phyloP scores from a whole-genome alignment of 2,888 invertebrate species.

The Pimpla rufipes region DNA sequence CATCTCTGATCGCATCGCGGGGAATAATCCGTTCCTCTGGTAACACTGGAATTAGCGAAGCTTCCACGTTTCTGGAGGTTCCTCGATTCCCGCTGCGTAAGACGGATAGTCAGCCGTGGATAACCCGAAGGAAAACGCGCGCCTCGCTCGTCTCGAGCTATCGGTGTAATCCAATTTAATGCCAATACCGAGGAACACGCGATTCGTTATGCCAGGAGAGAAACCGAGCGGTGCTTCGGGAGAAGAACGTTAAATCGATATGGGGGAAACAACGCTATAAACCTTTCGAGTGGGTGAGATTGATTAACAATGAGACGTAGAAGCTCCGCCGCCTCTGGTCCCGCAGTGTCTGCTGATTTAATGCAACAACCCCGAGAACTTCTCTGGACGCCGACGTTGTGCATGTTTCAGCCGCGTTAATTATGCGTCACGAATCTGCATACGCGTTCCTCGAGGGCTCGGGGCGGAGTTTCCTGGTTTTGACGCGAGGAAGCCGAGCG shows the following conservation, averaged over 20 bases:
- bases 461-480: no score
- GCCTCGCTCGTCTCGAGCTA: slow-evolving; percentile 4
- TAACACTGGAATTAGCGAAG: not conserved
- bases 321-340: slow-evolving; percentile 14
- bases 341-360: slow-evolving; percentile 44
- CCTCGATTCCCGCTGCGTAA: slow-evolving; percentile 1
- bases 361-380: not conserved
- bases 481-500: no score
- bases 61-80: not conserved
- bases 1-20: slow-evolving; percentile 11
- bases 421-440: no score
- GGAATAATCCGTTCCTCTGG: not conserved
- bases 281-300: slow-evolving; percentile 32
- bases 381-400: no score
- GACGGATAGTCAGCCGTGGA: not conserved
- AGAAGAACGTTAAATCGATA: slow-evolving; percentile 12
- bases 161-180: slow-evolving; percentile 62
- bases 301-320: slow-evolving; percentile 55
- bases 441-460: no score
- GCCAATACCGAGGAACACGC: slow-evolving; percentile 52
- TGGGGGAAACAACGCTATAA: not conserved
- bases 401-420: no score
- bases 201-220: slow-evolving; percentile 35
- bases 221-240: not conserved
- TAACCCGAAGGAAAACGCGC: not conserved